Base-by-base conservation (phyloP, 2,113 vertebrate species). In the Acrocephalus arundinaceus region DNA sequence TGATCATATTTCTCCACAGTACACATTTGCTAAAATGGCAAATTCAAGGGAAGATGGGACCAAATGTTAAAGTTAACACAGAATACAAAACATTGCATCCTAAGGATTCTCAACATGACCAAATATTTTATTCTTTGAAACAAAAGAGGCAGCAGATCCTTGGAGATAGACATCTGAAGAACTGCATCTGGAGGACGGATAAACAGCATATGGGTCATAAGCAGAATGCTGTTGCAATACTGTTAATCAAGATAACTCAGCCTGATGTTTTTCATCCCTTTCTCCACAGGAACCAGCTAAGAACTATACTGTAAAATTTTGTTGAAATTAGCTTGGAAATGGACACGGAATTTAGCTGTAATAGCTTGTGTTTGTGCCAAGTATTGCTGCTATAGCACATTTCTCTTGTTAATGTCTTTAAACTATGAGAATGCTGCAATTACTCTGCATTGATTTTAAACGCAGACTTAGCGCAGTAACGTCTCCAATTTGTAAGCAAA, bases 401-500 rank as follows among this genome's bases (percentile, higher is more conserved):
- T 95, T 63, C 86, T 96, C 94, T 95, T 72, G 91, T 86, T 97
- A 94, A 96, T 51, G 66, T 83, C 87, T 54, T 91, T 94, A 94
- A 91, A 87, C 87, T 87, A 92, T 52, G 72, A 89, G 5, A 87
- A 89, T 58, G 70, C 77, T 59, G 74, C 96, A 97, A 97, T 97
- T 96, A 97, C 86, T 96, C 90, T 33, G 28, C 93, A 97, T 91
- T 41, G 96, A 98, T 98, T 97, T 97, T 94, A 97, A 89, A 35
- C 17, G 37, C 91, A 95, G 78, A 82, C 93, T 89, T 97, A 91
- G 90, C 52, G 88, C 87, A 97, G 89, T 46, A 96, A 97, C 22
- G 1, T 85, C 94, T 97, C 96, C 96, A 96, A 96, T 97, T 94
- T 97, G 96, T 96, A 97, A 97, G 96, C 95, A 94, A 96, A 97